phyloP scores from a whole-genome alignment of 2,888 invertebrate genomes.

The Campoletis raptor region DNA sequence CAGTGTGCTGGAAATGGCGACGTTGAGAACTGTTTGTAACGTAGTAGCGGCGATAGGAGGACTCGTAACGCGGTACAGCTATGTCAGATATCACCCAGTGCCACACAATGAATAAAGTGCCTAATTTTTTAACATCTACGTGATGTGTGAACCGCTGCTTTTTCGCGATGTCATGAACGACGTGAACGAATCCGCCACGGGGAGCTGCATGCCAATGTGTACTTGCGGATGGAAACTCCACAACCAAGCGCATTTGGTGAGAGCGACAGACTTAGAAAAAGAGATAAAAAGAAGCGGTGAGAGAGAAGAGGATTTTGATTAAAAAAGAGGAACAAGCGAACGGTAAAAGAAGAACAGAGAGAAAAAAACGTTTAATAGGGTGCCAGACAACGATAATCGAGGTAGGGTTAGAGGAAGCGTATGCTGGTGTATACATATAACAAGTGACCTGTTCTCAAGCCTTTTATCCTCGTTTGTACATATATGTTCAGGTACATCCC shows the following conservation, averaged over 20 bases:
- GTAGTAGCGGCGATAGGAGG: slow-evolving; percentile 13
- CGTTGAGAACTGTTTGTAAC: slow-evolving; percentile 33
- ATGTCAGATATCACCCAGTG: slow-evolving; percentile 54
- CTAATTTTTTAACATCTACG: slow-evolving; percentile 65
- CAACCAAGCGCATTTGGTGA: neutral
- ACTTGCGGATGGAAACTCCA: neutral
- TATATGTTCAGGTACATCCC: neutral
- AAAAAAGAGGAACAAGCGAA: slow-evolving; percentile 38
- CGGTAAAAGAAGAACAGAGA: slow-evolving; percentile 8
- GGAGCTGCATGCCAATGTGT: slow-evolving; percentile 21
- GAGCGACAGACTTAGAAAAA: neutral
- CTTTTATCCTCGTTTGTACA: slow-evolving; percentile 26
- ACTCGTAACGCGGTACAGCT: neutral
- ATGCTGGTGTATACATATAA: slow-evolving; percentile 32
- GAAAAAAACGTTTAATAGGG: slow-evolving; percentile 61
- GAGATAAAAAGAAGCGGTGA: slow-evolving; percentile 17
- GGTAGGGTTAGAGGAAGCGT: slow-evolving; percentile 53
- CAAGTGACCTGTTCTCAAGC: slow-evolving; percentile 33
- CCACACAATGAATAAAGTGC: slow-evolving; percentile 42
- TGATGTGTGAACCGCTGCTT: slow-evolving; percentile 45
- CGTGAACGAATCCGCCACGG: slow-evolving; percentile 45
- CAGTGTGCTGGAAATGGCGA: slow-evolving; percentile 24
- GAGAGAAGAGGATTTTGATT: slow-evolving; percentile 51
- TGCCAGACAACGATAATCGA: slow-evolving; percentile 66
- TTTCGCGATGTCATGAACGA: slow-evolving; percentile 32